phyloP scores from a whole-genome alignment of 2,888 invertebrate species.

The Meghimatium bilineatum region DNA sequence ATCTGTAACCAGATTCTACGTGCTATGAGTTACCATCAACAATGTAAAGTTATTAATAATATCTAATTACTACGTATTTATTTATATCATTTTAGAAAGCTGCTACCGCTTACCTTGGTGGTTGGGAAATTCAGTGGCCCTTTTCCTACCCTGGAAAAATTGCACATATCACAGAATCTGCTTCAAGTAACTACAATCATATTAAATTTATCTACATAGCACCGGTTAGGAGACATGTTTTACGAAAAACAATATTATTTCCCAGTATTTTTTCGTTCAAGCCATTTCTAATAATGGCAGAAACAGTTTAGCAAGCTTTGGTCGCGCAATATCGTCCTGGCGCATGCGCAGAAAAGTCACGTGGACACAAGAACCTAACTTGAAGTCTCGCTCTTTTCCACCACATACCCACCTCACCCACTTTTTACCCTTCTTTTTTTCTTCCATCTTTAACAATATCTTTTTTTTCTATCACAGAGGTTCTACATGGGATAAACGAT shows the following conservation, averaged over 20 bases:
- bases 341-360: constrained; percentile 44
- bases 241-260: constrained; percentile 14
- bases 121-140: background rate
- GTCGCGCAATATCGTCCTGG: constrained; percentile 4
- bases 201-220: constrained; percentile 47
- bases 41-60: background rate
- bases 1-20: background rate
- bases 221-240: constrained; percentile 56
- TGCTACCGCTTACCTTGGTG: background rate
- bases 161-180: constrained; percentile 51
- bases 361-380: background rate
- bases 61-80: background rate
- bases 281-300: constrained; percentile 38
- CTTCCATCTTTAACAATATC: too few relatives aligned
- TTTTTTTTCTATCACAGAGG: background rate
- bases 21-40: background rate
- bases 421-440: background rate
- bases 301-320: constrained; percentile 30
- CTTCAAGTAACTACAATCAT: constrained; percentile 46
- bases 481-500: background rate
- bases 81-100: background rate
- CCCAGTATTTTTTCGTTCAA: background rate
- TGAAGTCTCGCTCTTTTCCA: background rate
- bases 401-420: background rate
- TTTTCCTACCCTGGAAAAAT: constrained; percentile 60